Evolutionary conservation across 2,888 invertebrate species (phyloP).

Genomic region (Crematogaster levior): DNA sequence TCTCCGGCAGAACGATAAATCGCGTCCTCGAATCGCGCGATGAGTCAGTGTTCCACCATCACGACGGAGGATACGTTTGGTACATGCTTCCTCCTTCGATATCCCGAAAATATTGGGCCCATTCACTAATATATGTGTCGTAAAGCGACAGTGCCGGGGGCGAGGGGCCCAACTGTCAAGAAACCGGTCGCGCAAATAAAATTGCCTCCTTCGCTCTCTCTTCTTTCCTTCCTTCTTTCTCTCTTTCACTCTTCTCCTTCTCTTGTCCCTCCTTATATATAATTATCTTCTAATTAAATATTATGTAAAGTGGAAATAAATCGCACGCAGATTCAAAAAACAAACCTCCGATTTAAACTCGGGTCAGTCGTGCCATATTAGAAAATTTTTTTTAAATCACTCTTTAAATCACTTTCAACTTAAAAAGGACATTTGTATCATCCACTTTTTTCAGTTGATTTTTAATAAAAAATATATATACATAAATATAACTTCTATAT

Average conservation of each 20-base stretch:
- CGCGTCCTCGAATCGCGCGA: slow-evolving; percentile 66
- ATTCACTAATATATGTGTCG: not conserved
- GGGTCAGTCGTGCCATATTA: slow-evolving; percentile 6
- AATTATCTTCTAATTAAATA: slow-evolving; percentile 42
- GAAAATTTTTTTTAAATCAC: not conserved
- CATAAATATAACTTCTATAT: not conserved
- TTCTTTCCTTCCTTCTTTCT: not conserved
- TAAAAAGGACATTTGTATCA: not conserved
- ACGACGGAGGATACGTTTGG: not conserved
- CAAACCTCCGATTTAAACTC: slow-evolving; percentile 1
- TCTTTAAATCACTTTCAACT: not conserved
- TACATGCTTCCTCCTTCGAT: slow-evolving; percentile 31
- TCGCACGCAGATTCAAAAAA: slow-evolving; percentile 13
- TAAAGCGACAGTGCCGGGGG: not conserved
- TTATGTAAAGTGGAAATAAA: slow-evolving; percentile 28
- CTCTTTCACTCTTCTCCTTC: not conserved
- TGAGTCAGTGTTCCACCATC: slow-evolving; percentile 63
- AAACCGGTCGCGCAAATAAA: slow-evolving; percentile 10
- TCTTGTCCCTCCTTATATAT: not conserved
- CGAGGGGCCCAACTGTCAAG: not conserved
- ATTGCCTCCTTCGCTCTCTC: slow-evolving; percentile 1
- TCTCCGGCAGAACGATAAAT: slow-evolving; percentile 71
- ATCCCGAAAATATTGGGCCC: slow-evolving; percentile 36
- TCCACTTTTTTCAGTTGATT: slow-evolving; percentile 3
- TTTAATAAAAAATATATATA: not conserved